Evolutionary conservation across 2,797 vertebrate genomes (phyloP), one percentile per base, ranked within the genome.

Genomic region (Anguilla pacifica): DNA sequence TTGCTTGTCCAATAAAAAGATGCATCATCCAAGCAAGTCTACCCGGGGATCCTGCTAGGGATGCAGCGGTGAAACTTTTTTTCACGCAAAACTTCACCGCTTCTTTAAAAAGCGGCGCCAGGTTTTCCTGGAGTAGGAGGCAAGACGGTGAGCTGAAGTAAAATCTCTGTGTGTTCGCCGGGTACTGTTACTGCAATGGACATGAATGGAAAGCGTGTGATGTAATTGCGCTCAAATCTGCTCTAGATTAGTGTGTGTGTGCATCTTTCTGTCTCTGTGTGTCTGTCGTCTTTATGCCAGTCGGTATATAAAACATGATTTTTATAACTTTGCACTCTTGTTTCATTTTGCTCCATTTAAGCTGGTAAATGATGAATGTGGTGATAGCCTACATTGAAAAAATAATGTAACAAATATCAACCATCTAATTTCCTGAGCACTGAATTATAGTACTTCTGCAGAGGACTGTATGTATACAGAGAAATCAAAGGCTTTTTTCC

Each of bases 1-100:
- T 88, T 85, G 89, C 87, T 88, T 89, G 92, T 93, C 91, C 92
- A 90, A 91, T 89, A 91, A 91, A 93, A 86, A 91, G 92, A 94
- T 92, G 93, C 87, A 77, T 89, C 88, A 89, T 89, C 88, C 81
- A 91, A 89, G 89, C 39, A 83, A 87, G 89, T 85, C 83, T 89
- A 86, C 59, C 84, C 86, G 77, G 87, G 59, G 82, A 82, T 84
- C 88, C 84, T 49, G 10, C 86, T 13, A 85, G 3, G 55, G 61
- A 28, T 79, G 87, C 83, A 67, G 74, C 89, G 86, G 79, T 84
- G 51, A 1, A 82, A 49, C 64, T 53, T 15, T 35, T 39, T 39
- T 39, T 39, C 9, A 6, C 43, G 7, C 5, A 13, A 81, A 81
- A 81, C 39, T 77, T 81, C 77, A 10, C 43, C 1, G 43, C 28